These are phyloP conservation scores for Bursaphelenchus mucronatus DNA, from an alignment of 1,140 invertebrate species.

Conservation along the genomic window DNA sequence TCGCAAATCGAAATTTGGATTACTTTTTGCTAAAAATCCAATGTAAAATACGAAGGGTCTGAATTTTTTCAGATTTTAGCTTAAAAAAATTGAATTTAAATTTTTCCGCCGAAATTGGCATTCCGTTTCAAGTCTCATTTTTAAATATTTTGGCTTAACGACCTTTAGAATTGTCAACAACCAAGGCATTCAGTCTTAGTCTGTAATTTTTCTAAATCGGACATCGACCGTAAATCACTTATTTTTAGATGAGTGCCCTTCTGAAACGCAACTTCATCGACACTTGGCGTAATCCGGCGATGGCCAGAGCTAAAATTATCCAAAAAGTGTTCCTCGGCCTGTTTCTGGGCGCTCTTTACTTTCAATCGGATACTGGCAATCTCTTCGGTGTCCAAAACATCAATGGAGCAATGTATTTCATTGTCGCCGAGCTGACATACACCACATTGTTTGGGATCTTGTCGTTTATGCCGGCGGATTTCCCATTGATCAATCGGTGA, in stretches of 20 bases:
- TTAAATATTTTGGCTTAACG: no score
- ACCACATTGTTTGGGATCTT: constrained; percentile 57
- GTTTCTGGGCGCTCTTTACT: constrained; percentile 62
- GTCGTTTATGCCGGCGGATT: constrained; percentile 56
- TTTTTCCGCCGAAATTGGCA: no score
- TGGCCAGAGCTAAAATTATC: constrained; percentile 55
- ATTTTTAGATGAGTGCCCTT: constrained; percentile 18
- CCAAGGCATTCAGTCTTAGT: no score
- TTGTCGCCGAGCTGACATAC: constrained; percentile 56
- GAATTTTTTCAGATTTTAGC: no score
- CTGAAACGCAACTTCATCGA: constrained; percentile 49
- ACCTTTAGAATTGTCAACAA: no score
- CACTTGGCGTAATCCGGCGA: constrained; percentile 54
- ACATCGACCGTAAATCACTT: no score
- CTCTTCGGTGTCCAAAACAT: constrained; percentile 60
- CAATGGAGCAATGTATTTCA: constrained; percentile 62
- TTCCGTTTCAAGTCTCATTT: no score
- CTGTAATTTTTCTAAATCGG: no score
- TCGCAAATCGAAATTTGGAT: no score
- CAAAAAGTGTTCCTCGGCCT: constrained; percentile 60
- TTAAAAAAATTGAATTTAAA: no score
- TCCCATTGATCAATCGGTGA: constrained; percentile 26
- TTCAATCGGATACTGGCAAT: constrained; percentile 45
- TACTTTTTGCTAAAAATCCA: no score
- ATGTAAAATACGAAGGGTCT: no score